These are phyloP conservation scores for Nesoenas mayeri DNA, from an alignment of 2,113 vertebrate genomes.

Conservation along the genomic window DNA sequence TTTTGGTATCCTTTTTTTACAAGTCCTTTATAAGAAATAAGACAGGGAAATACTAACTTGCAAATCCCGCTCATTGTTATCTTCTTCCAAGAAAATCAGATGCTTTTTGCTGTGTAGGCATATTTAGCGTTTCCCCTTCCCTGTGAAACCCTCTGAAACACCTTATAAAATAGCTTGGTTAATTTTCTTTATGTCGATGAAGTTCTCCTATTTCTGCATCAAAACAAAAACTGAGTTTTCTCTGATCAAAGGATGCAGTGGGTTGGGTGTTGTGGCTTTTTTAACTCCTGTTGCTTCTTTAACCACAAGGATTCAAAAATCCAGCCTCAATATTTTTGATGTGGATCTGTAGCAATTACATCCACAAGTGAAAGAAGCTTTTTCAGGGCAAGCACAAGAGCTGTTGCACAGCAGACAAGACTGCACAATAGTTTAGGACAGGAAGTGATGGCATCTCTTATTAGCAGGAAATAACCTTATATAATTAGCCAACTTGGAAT, in stretches of 20 bases:
- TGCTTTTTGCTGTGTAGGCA: not conserved
- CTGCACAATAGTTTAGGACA: not conserved
- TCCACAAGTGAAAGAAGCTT: not conserved
- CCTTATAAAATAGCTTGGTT: not conserved
- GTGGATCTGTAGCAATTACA: not conserved
- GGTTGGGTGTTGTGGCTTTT: not conserved
- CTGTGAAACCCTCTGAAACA: not conserved
- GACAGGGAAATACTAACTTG: not conserved
- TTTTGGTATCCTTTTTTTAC: not conserved
- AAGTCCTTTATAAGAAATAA: not conserved
- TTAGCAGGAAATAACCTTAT: slow-evolving; percentile 44
- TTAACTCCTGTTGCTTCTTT: not conserved
- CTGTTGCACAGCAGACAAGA: not conserved
- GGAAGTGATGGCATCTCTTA: slow-evolving; percentile 51
- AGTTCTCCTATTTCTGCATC: not conserved
- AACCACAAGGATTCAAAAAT: not conserved
- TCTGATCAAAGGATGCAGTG: not conserved
- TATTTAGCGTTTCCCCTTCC: not conserved
- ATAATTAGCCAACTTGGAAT: not conserved
- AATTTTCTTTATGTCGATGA: not conserved
- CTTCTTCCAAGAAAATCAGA: not conserved
- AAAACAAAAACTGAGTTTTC: not conserved
- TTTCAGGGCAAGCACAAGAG: not conserved
- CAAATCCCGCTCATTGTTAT: not conserved
- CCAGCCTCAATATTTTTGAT: not conserved